Evolutionary conservation across 2,888 invertebrate species (phyloP), one percentile per base, ranked within the genome.

Genomic region (Saturnia pavonia): DNA sequence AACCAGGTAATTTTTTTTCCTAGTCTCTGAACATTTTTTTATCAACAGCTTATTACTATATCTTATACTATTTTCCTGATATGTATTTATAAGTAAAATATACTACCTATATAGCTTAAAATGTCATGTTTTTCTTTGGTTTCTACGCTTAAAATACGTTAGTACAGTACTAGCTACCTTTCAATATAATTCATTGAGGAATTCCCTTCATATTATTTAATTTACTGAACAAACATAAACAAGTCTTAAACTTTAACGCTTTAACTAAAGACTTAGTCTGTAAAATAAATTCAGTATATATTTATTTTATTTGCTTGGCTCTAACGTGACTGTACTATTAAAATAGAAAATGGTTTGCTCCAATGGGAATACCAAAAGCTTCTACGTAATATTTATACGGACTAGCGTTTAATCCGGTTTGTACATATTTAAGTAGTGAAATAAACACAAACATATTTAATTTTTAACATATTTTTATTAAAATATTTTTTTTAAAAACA

Each of bases 271-370:
- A 14, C 14, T 1, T 27, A 27, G 27, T 27, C 57, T 25, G 57
- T 60, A 25, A 60, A 27, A 27, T 60, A 27, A 60, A 1, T 60
- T 25, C 27, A 60, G 57, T 60, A 60, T 60, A 27, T 60, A 60
- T 60, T 25, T 60, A 57, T 57, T 57, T 57, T 57, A 60, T 60
- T 60, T 27, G 25, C 57, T 27, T 12, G 27, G 57, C 57, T 60
- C 25, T 60, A 60, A 60, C 57, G 57, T 60, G 57, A 14, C 57
- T 60, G 57, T 14, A 60, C 27, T 60, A 60, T 60, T 60, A 60
- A 60, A 60, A 60, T 60, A 27, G 57, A 60, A 60, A 60, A 60
- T 27, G 57, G 25, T 27, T 60, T 60, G 27, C 57, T 27, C 57
- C 25, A 14, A 6, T 27, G 57, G 57, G 27, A 60, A 60, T 60